Conservation (phyloP, 2,888 invertebrate genomes). For the Ernsta delagoae region DNA sequence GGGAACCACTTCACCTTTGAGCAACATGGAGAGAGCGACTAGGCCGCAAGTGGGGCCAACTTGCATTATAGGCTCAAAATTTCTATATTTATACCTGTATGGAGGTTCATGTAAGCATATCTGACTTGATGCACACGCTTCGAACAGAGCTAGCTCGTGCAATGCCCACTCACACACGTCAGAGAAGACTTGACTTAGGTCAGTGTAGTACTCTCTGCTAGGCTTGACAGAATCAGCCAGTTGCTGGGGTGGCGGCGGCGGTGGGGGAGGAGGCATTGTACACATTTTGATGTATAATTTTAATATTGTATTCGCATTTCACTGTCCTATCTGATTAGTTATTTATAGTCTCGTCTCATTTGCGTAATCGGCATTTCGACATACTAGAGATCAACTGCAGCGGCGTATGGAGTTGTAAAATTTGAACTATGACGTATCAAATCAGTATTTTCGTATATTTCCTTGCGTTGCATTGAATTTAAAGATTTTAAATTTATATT, state of each 20-base stretch:
- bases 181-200: constrained; percentile 34
- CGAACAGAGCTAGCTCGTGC: constrained; percentile 82
- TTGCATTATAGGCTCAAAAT: constrained; percentile 73
- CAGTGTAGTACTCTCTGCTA: constrained; percentile 13
- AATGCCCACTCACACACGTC: constrained; percentile 85
- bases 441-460: neutral
- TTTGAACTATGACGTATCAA: neutral
- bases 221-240: constrained; percentile 31
- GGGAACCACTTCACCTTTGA: constrained; percentile 83
- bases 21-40: constrained; percentile 93
- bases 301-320: neutral
- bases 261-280: constrained; percentile 61
- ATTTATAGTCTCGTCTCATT: constrained; percentile 22
- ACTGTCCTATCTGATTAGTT: neutral
- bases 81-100: constrained; percentile 71
- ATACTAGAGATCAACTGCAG: neutral
- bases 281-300: constrained; percentile 68
- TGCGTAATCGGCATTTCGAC: constrained; percentile 22
- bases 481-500: too few relatives aligned
- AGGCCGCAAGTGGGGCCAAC: constrained; percentile 93
- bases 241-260: constrained; percentile 53
- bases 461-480: neutral
- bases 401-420: neutral
- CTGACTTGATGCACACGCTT: constrained; percentile 83
- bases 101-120: constrained; percentile 81